A percentile compares a stretch with the other conserved stretches of the same genome.
Evolutionary conservation across 37 sponge, comb jelly and placozoan species (phyloP).

Genomic region (Haliclona indistincta): DNA sequence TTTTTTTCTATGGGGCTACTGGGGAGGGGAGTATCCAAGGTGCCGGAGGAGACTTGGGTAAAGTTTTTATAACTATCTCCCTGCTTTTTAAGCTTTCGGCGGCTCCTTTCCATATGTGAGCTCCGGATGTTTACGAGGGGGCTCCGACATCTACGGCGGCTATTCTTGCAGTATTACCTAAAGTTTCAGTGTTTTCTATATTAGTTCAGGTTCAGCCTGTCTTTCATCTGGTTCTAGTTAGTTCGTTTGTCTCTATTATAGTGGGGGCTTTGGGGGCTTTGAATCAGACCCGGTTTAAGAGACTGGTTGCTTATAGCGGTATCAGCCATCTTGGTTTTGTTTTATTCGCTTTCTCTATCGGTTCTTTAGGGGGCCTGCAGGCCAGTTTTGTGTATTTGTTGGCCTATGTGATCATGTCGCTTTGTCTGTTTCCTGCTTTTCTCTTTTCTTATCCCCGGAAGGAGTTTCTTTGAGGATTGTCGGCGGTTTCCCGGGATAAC

Average conservation of each 20-base stretch:
- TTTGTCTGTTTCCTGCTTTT: constrained; percentile 72
- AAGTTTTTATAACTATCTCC: constrained; percentile 63
- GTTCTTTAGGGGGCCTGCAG: constrained; percentile 70
- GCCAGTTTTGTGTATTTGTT: constrained; percentile 73
- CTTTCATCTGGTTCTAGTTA: constrained; percentile 52
- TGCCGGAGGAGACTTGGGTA: constrained; percentile 10
- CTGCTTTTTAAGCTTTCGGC: constrained; percentile 67
- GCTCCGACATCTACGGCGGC: constrained; percentile 57
- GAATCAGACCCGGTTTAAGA: constrained; percentile 76
- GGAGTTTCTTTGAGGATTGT: constrained; percentile 54
- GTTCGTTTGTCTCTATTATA: constrained; percentile 66
- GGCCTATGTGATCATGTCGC: constrained; percentile 72
- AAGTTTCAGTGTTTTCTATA: constrained; percentile 59
- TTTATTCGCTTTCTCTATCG: constrained; percentile 61
- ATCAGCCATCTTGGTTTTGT: constrained; percentile 82
- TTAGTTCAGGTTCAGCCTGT: constrained; percentile 68
- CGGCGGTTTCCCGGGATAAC: constrained; percentile 67
- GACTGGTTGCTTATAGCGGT: constrained; percentile 81
- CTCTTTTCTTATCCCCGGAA: constrained; percentile 53
- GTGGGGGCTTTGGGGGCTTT: constrained; percentile 76
- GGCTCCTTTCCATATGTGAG: constrained; percentile 80
- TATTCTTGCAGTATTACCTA: constrained; percentile 61
- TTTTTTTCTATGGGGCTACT: constrained; percentile 60
- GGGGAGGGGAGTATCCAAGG: constrained; percentile 66
- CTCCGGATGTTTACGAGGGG: constrained; percentile 81